Conservation (phyloP, 2,797 vertebrate species). For the Acrocephalus scirpaceus region DNA sequence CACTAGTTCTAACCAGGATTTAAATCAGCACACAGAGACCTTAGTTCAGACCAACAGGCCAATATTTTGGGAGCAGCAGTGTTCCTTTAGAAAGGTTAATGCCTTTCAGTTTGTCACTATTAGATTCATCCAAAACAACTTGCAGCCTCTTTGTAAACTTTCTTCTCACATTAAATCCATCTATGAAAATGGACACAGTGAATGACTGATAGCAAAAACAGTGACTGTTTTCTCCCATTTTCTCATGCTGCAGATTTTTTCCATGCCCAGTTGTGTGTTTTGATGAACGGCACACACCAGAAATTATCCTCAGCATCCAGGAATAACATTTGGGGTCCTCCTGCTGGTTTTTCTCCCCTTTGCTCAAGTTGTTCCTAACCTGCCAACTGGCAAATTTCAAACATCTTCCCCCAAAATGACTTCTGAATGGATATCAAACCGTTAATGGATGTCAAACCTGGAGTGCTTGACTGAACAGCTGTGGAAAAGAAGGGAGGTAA, state of each 20-base stretch:
- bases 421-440: not conserved
- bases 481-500: not conserved
- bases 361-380: not conserved
- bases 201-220: not conserved
- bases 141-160: not conserved
- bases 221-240: not conserved
- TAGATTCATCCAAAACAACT: not conserved
- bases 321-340: not conserved
- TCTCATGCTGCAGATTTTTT: not conserved
- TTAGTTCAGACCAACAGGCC: not conserved
- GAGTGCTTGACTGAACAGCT: not conserved
- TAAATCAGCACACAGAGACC: not conserved
- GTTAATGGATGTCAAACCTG: not conserved
- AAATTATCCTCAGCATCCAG: not conserved
- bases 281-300: not conserved
- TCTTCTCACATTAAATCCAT: not conserved
- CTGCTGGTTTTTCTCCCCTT: not conserved
- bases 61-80: not conserved
- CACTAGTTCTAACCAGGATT: not conserved
- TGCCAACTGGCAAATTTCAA: not conserved
- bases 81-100: not conserved
- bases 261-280: not conserved
- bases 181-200: not conserved
- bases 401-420: not conserved
- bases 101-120: not conserved